phyloP scores from a whole-genome alignment of 2,888 invertebrate genomes.

The Noctua comes region DNA sequence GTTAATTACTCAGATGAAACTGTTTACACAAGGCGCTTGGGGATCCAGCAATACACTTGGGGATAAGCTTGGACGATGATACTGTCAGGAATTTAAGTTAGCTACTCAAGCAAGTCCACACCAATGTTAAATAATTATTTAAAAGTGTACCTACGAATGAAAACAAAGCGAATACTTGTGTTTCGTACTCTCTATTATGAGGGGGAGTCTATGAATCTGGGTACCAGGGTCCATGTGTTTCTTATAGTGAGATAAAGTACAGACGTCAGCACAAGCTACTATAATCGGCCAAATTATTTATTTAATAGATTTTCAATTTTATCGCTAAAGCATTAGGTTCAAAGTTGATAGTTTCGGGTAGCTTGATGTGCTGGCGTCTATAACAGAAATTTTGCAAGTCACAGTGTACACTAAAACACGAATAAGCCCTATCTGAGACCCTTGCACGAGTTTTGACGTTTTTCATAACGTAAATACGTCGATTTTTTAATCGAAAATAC shows the following conservation, averaged over 20 bases:
- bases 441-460: no score
- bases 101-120: no score
- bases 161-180: neutral
- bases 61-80: constrained; percentile 7
- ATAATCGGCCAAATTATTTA: no score
- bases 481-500: no score
- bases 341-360: no score
- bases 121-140: neutral
- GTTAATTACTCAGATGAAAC: constrained; percentile 1
- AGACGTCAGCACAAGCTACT: no score
- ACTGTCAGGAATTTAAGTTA: neutral
- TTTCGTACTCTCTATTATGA: neutral
- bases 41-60: neutral
- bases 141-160: neutral
- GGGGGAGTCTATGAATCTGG: neutral
- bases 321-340: no score
- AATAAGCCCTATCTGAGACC: neutral
- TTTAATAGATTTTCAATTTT: no score
- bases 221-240: neutral
- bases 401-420: neutral
- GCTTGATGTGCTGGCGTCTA: no score
- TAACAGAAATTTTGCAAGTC: neutral
- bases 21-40: constrained; percentile 5
- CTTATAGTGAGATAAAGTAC: constrained; percentile 11
- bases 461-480: no score